Conservation (phyloP, 2,113 vertebrate genomes). For the Perca fluviatilis region DNA sequence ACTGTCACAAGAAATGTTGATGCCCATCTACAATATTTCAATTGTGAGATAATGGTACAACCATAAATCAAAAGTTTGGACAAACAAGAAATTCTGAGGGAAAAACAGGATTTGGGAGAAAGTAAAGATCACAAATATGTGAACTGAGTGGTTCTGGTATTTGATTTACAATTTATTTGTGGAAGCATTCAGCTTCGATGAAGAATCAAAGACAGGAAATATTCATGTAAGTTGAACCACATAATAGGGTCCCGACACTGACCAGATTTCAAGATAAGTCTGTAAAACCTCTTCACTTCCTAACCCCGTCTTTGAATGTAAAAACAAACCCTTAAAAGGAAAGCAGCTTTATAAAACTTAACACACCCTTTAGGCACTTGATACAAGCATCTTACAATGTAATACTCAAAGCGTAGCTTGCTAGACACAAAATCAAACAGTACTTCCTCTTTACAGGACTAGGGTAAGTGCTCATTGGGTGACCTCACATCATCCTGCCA, state of each 20-base stretch:
- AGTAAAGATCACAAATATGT: not conserved
- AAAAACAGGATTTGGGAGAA: not conserved
- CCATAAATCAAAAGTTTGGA: not conserved
- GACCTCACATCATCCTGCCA: not conserved
- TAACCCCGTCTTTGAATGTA: conserved; percentile 23
- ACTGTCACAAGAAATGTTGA: not conserved
- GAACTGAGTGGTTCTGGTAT: not conserved
- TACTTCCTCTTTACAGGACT: conserved; percentile 55
- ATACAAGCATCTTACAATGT: not conserved
- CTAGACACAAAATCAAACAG: conserved; percentile 58
- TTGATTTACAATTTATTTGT: not conserved
- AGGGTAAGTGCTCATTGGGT: conserved; percentile 35
- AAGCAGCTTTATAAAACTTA: conserved; percentile 31
- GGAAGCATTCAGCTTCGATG: not conserved
- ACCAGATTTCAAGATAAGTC: conserved; percentile 50
- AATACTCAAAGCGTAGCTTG: not conserved
- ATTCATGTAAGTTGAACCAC: conserved; percentile 2
- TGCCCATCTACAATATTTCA: not conserved
- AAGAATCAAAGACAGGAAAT: conserved; percentile 33
- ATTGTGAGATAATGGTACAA: not conserved
- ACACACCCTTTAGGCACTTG: conserved; percentile 44
- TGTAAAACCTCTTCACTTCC: conserved; percentile 63
- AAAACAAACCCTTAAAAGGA: conserved; percentile 73
- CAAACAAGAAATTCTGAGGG: not conserved
- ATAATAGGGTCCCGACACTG: conserved; percentile 15